Percentiles rank a stretch among this genome's conserved stretches.
phyloP scores from a whole-genome alignment of 35 echinoderm and acorn worm species.

The Holothuria glaberrima region DNA sequence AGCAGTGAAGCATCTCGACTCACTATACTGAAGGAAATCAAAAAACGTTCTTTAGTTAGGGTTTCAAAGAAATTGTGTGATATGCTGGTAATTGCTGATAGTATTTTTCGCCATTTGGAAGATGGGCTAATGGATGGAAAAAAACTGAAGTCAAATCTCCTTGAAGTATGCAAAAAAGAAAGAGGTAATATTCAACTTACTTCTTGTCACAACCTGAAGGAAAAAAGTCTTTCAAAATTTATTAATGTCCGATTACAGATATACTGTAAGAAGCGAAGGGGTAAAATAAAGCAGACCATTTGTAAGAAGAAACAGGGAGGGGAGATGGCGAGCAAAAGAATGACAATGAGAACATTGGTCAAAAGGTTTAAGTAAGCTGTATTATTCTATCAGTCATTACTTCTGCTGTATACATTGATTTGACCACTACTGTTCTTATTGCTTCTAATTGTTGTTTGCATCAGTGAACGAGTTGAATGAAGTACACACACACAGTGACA shows the following conservation, averaged over 20 bases:
- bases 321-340: too few relatives aligned
- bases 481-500: too few relatives aligned
- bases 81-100: neutral
- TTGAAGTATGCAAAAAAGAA: constrained; percentile 18
- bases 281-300: neutral
- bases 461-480: too few relatives aligned
- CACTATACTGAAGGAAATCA: neutral
- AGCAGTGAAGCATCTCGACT: neutral
- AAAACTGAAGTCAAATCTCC: neutral
- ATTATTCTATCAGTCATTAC: too few relatives aligned
- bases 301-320: neutral
- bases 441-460: too few relatives aligned
- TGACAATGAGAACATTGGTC: too few relatives aligned
- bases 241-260: too few relatives aligned
- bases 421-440: too few relatives aligned
- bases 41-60: neutral
- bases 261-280: too few relatives aligned
- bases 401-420: too few relatives aligned
- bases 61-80: neutral
- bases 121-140: too few relatives aligned
- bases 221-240: neutral
- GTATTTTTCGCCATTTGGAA: constrained; percentile 12
- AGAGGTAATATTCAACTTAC: neutral
- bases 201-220: constrained; percentile 4
- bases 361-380: too few relatives aligned